These are phyloP conservation scores for Dinomys branickii DNA, from an alignment of 2,113 vertebrate genomes.

Conservation along the genomic window DNA sequence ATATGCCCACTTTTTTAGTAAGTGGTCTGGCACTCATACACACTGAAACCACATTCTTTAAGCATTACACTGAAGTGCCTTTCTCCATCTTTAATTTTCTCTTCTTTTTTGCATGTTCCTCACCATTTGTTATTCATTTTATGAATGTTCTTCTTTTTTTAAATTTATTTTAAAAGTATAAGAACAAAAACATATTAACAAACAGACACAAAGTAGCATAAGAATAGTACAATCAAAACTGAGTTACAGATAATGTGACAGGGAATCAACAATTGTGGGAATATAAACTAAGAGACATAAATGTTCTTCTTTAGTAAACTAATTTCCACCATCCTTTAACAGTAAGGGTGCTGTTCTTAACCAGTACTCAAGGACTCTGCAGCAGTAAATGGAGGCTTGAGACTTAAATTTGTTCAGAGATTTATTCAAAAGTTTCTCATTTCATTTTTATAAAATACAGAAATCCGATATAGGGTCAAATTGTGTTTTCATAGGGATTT, in stretches of 20 bases:
- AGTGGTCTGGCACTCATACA: background rate
- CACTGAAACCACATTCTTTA: background rate
- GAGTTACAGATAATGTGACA: no score
- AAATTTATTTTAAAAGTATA: no score
- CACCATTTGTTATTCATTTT: background rate
- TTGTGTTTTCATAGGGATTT: background rate
- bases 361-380: background rate
- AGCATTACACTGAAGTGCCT: background rate
- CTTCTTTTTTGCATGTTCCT: conserved; percentile 15
- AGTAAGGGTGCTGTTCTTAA: background rate
- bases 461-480: background rate
- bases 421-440: background rate
- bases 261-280: no score
- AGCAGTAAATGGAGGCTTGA: background rate
- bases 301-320: conserved; percentile 8
- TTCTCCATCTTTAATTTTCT: background rate
- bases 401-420: background rate
- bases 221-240: no score
- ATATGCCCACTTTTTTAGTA: background rate
- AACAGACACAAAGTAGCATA: no score
- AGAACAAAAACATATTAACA: no score
- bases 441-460: conserved; percentile 32
- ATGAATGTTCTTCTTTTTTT: background rate
- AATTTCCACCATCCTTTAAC: background rate
- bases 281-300: no score